Percentiles rank a stretch among this genome's conserved stretches.
phyloP scores from a whole-genome alignment of 2,797 vertebrate species.

The Ciconia nigra region DNA sequence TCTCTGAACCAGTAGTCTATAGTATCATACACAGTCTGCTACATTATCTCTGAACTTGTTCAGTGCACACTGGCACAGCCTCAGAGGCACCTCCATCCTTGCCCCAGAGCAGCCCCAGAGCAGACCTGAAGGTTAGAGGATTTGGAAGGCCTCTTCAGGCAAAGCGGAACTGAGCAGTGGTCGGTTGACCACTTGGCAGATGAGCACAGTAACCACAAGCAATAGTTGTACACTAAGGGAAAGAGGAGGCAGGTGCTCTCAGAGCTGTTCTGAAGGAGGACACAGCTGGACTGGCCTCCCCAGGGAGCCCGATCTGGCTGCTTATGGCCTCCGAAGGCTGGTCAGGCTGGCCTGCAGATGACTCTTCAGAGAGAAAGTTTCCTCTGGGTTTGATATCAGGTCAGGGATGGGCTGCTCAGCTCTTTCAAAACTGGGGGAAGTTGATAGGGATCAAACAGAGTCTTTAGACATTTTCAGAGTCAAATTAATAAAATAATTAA shows the following conservation, averaged over 20 bases:
- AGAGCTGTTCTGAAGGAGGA: background rate
- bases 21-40: background rate
- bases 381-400: background rate
- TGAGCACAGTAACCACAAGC: background rate
- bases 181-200: background rate
- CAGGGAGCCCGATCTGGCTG: background rate
- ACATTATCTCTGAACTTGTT: background rate
- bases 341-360: background rate
- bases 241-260: background rate
- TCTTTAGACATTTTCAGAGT: background rate
- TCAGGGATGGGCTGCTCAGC: background rate
- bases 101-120: background rate
- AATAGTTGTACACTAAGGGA: background rate
- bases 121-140: background rate
- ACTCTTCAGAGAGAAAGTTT: background rate
- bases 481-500: background rate
- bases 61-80: background rate
- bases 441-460: background rate
- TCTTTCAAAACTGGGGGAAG: background rate
- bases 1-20: background rate
- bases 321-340: fast-evolving
- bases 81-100: background rate
- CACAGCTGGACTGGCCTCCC: background rate
- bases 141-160: background rate
- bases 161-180: background rate